Evolutionary conservation across 2,113 vertebrate genomes (phyloP).

Genomic region (Epinephelus cyanopodus): DNA sequence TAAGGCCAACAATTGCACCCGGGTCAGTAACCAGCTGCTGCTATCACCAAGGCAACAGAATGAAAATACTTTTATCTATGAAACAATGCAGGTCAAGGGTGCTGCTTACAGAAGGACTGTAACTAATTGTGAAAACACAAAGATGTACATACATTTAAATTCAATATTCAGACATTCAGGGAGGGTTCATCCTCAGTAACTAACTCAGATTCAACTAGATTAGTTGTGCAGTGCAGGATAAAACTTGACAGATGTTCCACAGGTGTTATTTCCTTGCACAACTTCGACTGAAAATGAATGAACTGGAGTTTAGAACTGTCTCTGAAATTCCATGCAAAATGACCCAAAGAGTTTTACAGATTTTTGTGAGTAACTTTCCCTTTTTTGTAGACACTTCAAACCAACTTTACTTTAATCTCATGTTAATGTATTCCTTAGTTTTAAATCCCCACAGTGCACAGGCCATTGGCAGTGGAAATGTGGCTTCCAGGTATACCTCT

Average conservation of each 20-base stretch:
- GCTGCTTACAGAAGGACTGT: neutral
- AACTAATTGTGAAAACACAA: neutral
- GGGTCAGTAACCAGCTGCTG: slow-evolving; percentile 83
- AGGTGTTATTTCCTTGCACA: neutral
- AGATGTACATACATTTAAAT: neutral
- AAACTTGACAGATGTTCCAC: neutral
- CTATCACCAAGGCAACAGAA: slow-evolving; percentile 11
- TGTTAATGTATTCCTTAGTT: no score
- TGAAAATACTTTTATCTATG: neutral
- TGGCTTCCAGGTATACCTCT: no score
- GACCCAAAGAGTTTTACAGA: no score
- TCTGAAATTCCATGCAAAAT: no score
- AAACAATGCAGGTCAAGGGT: neutral
- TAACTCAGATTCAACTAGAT: neutral
- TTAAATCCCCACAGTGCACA: no score
- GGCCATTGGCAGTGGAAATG: no score
- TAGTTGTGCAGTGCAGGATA: neutral
- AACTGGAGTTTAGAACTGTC: no score
- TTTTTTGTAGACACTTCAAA: neutral
- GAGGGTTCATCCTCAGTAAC: neutral
- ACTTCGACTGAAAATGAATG: no score
- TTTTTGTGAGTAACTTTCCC: no score
- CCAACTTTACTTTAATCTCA: neutral
- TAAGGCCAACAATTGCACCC: slow-evolving; percentile 96
- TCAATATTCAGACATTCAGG: neutral